These are phyloP conservation scores for Pseudoatta argentina DNA, from an alignment of 1,140 invertebrate species.

Conservation along the genomic window DNA sequence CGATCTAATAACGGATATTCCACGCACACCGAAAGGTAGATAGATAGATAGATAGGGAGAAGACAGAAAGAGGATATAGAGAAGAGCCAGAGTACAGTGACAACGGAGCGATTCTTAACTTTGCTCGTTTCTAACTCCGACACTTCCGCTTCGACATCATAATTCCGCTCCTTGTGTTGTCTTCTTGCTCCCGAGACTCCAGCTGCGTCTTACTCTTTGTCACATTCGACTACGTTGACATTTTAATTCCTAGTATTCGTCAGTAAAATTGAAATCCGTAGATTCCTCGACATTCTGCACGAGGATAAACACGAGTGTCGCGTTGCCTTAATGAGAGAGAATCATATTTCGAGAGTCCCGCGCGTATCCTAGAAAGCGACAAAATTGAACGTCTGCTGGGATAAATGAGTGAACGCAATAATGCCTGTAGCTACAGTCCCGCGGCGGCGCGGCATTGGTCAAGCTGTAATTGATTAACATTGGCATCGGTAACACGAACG, in stretches of 20 bases:
- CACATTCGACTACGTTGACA: slow-evolving; percentile 2
- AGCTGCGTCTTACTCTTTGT: neutral
- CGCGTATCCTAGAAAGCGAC: neutral
- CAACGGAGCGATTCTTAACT: slow-evolving; percentile 31
- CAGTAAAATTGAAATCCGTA: slow-evolving; percentile 14
- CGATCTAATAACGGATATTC: slow-evolving; percentile 57
- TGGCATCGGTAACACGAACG: slow-evolving; percentile 45
- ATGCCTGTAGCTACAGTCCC: slow-evolving; percentile 18
- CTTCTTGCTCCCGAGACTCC: neutral
- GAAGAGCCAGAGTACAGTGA: neutral
- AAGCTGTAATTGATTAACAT: slow-evolving; percentile 59
- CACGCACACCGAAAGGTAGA: slow-evolving; percentile 46
- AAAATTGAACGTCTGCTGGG: neutral
- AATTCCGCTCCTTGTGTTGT: slow-evolving; percentile 11
- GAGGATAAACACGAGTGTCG: neutral
- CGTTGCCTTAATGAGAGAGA: slow-evolving; percentile 10
- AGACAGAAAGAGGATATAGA: neutral
- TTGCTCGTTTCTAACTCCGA: slow-evolving; percentile 48
- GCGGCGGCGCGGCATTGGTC: slow-evolving; percentile 36
- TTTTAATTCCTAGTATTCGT: slow-evolving; percentile 16
- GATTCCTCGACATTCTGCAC: neutral
- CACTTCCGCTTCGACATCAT: slow-evolving; percentile 7
- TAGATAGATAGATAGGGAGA: slow-evolving; percentile 51
- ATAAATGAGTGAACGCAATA: slow-evolving; percentile 39
- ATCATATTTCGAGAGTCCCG: neutral